Base-by-base conservation (phyloP, 1,140 invertebrate genomes). In the Amyelois transitella region DNA sequence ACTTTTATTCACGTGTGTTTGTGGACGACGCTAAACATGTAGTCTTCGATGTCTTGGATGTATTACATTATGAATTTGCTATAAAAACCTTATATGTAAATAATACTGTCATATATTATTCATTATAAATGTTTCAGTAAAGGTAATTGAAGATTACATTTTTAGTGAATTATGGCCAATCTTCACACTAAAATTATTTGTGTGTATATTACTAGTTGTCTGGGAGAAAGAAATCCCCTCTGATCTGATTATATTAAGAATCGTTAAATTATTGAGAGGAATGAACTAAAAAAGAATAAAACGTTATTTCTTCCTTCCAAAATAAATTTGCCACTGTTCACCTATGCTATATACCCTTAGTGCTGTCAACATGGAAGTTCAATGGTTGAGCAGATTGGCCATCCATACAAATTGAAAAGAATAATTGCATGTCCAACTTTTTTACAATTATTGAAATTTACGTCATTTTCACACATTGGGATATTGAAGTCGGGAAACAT, bases 1-100 rank as follows among this genome's bases (percentile, higher is more conserved):
- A 54, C 17, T 62, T 60, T 65, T 64, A 38, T 14, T 54, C 57
- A 55, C 12, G n/a, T 38, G 32, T 38, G 32, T 38, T 38, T 38
- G 12, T 38, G 32, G 32, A 38, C n/a, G n/a, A 14, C 17, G n/a
- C 12, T 38, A 8, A 38, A 38, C 17, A 32, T 32, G 25, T 32
- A 14, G 32, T 38, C 32, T 38, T 38, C 32, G 17, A 14, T 38
- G 17, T 8, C 1, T 38, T 38, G 12, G 1, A 10, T n/a, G n/a
- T n/a, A n/a, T n/a, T n/a, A n/a, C n/a, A n/a, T n/a, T n/a, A n/a
- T n/a, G n/a, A n/a, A n/a, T n/a, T n/a, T n/a, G n/a, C n/a, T n/a
- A n/a, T n/a, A n/a, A n/a, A n/a, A n/a, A n/a, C n/a, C n/a, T n/a
- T n/a, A n/a, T n/a, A n/a, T n/a, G n/a, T n/a, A n/a, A n/a, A n/a